Evolutionary conservation across 2,797 vertebrate species (phyloP).

Genomic region (Tadarida brasiliensis): DNA sequence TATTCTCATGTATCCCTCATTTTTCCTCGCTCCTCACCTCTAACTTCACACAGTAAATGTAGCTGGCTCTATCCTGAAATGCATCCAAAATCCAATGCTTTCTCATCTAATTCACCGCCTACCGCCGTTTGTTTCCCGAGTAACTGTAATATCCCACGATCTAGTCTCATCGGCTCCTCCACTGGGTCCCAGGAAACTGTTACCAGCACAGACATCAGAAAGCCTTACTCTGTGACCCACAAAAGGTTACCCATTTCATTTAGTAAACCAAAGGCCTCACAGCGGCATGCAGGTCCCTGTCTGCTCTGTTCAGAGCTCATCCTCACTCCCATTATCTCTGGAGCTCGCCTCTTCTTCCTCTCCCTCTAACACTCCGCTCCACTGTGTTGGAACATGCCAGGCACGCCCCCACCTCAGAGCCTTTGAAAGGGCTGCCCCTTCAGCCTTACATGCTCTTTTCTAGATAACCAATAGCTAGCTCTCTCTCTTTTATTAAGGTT

Average conservation of each 20-base stretch:
- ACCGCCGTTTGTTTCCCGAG: neutral
- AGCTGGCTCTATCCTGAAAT: neutral
- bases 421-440: neutral
- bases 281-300: neutral
- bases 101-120: neutral
- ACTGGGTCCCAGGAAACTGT: neutral
- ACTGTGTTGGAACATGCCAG: rapidly evolving
- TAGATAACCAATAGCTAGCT: neutral
- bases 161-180: neutral
- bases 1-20: neutral
- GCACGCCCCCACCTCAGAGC: neutral
- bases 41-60: neutral
- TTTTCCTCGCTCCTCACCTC: neutral
- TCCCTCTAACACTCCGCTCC: neutral
- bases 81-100: neutral
- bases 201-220: neutral
- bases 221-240: neutral
- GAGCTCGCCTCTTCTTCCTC: neutral
- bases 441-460: neutral
- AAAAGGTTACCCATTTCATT: neutral
- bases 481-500: neutral
- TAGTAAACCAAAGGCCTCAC: neutral
- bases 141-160: neutral
- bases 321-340: neutral
- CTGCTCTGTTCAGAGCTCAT: neutral